Percentiles rank a stretch among this genome's conserved stretches.
Conservation (phyloP, 2,888 invertebrate genomes). For the Eupithecia subfuscata region DNA sequence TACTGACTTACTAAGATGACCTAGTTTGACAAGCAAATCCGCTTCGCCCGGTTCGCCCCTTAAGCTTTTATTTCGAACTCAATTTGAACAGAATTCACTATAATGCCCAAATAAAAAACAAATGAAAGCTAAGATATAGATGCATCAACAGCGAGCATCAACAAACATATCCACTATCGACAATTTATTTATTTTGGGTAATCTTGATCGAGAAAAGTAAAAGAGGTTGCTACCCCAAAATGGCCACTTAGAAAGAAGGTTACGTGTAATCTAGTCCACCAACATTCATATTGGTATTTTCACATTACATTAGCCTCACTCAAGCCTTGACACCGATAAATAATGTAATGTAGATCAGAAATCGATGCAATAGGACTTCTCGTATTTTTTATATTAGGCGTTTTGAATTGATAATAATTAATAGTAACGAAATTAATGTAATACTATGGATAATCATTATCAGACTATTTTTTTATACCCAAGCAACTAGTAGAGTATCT, state of each 20-base stretch:
- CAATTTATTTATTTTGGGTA: not conserved
- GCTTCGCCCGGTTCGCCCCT: no score
- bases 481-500: not conserved
- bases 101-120: not conserved
- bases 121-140: not conserved
- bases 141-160: no score
- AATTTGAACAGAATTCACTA: not conserved
- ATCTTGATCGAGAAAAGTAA: not conserved
- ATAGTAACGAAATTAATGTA: not conserved
- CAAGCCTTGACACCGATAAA: slow-evolving; percentile 4
- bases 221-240: not conserved
- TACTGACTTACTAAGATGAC: no score
- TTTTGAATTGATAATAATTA: not conserved
- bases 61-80: not conserved
- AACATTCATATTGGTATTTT: not conserved
- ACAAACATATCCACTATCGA: no score
- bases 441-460: not conserved
- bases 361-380: not conserved
- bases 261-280: not conserved
- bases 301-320: not conserved
- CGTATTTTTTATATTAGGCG: not conserved
- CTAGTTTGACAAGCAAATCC: no score
- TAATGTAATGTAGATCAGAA: slow-evolving; percentile 2
- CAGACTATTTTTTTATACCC: not conserved
- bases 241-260: not conserved